Conservation (phyloP, 2,113 vertebrate species). For the Mustela lutreola region DNA sequence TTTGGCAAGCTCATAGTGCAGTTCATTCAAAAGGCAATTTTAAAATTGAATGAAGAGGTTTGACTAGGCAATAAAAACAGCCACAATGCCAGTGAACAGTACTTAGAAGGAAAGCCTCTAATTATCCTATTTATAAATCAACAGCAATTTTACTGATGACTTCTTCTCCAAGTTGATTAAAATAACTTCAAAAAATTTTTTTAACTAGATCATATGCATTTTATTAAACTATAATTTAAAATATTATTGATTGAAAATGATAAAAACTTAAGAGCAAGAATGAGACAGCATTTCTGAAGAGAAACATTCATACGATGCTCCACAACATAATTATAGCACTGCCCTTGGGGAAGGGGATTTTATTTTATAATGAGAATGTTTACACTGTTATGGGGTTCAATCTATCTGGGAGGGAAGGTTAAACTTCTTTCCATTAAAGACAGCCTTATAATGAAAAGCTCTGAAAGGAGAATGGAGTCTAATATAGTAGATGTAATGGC, state of each 20-base stretch:
- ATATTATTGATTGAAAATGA: conserved; percentile 88
- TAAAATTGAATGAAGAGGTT: conserved; percentile 98
- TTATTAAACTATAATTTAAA: conserved; percentile 92
- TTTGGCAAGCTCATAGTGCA: conserved; percentile 91
- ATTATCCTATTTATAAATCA: conserved; percentile 99
- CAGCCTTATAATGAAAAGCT: conserved; percentile 93
- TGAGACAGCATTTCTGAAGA: conserved; percentile 89
- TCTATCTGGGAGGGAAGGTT: conserved; percentile 93
- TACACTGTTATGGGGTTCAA: conserved; percentile 92
- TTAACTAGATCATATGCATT: conserved; percentile 92
- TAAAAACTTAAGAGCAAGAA: conserved; percentile 88
- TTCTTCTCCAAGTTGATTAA: conserved; percentile 96
- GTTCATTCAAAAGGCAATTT: conserved; percentile 99
- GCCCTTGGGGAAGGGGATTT: conserved; percentile 93
- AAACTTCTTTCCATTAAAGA: conserved; percentile 93
- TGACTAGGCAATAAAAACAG: conserved; percentile 98
- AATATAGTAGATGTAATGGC: conserved; percentile 93
- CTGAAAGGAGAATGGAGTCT: conserved; percentile 91
- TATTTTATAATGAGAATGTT: conserved; percentile 94
- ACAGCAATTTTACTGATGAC: conserved; percentile 96
- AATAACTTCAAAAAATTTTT: conserved; percentile 91
- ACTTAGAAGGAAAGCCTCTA: conserved; percentile 92
- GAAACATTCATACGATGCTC: conserved; percentile 88
- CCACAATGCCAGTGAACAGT: conserved; percentile 91
- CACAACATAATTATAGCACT: conserved; percentile 91